Conservation (phyloP, 2,888 invertebrate genomes). For the Lycaena phlaeas region DNA sequence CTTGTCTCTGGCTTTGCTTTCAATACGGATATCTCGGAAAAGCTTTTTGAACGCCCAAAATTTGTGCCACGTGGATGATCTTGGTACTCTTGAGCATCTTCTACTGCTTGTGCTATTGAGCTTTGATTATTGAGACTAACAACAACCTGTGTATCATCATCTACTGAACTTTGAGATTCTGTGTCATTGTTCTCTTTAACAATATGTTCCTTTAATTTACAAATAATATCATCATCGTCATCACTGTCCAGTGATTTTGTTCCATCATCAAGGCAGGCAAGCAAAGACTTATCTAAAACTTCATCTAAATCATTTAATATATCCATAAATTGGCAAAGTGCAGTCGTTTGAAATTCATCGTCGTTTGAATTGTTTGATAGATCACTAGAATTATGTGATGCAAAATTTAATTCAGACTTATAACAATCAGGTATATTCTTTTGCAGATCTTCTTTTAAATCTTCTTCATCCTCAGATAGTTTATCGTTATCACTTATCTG, state of each 20-base stretch:
- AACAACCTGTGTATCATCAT: slow-evolving; percentile 56
- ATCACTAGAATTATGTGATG: slow-evolving; percentile 52
- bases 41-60: slow-evolving; percentile 56
- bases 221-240: slow-evolving; percentile 62
- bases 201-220: slow-evolving; percentile 55
- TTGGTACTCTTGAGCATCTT: slow-evolving; percentile 29
- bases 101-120: slow-evolving; percentile 33
- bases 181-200: slow-evolving; percentile 33
- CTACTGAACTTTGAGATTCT: slow-evolving; percentile 42
- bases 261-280: slow-evolving; percentile 55
- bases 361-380: slow-evolving; percentile 41
- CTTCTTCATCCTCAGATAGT: slow-evolving; percentile 53
- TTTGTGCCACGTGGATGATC: slow-evolving; percentile 28
- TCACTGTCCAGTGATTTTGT: slow-evolving; percentile 50
- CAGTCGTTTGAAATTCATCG: slow-evolving; percentile 64
- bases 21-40: slow-evolving; percentile 47
- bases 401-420: slow-evolving; percentile 57
- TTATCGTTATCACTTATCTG: slow-evolving; percentile 43
- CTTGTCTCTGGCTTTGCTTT: slow-evolving; percentile 34
- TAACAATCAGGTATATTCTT: slow-evolving; percentile 62
- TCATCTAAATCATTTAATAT: slow-evolving; percentile 74
- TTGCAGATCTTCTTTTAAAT: slow-evolving; percentile 55
- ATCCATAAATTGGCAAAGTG: slow-evolving; percentile 66
- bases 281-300: slow-evolving; percentile 68
- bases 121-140: slow-evolving; percentile 31